Evolutionary conservation across 35 echinoderm and acorn worm species (phyloP), one percentile per base, ranked within the genome.

Genomic region (Lytechinus variegatus): DNA sequence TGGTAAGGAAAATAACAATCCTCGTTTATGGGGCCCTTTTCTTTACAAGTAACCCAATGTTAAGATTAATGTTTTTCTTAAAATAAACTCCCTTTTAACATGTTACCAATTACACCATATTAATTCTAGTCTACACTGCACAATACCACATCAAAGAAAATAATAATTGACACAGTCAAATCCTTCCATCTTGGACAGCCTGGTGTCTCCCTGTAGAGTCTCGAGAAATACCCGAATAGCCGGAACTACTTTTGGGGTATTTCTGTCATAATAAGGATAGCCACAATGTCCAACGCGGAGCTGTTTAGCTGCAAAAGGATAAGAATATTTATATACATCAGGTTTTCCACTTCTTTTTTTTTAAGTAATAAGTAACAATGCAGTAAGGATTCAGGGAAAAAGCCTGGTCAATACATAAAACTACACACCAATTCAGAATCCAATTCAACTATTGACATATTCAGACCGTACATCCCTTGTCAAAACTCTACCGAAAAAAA

Each of bases 211-310:
- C 57, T 93, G 52, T 57, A 28, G 53, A 55, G 53, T 54, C 5
- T 93, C 92, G 54, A 57, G 92, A 93, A 27, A 55, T 16, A 93
- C n/a, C 92, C 52, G 54, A 93, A 57, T 54, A 93, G 92, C 54
- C 27, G 54, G 92, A 52, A 24, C 92, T 93, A 57, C 54, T 57
- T 93, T 93, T 93, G 9, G 54, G 92, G n/a, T 93, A 19, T 57
- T 53, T 93, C 92, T 57, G 92, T 93, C 92, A 93, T 93, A 13
- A 93, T 93, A 93, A 56, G 92, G 92, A 93, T 93, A 93, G 92
- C 92, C 92, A 93, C 54, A 27, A 93, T 93, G 92, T 54, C 27
- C 92, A 54, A 93, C 13, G 12, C 53, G 92, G 54, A 93, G 92
- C 92, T 57, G 92, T 93, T 93, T 57, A 55, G 53, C 92, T 93